Conservation (phyloP, 1,140 invertebrate genomes). For the Rhyacophila brunnea region DNA sequence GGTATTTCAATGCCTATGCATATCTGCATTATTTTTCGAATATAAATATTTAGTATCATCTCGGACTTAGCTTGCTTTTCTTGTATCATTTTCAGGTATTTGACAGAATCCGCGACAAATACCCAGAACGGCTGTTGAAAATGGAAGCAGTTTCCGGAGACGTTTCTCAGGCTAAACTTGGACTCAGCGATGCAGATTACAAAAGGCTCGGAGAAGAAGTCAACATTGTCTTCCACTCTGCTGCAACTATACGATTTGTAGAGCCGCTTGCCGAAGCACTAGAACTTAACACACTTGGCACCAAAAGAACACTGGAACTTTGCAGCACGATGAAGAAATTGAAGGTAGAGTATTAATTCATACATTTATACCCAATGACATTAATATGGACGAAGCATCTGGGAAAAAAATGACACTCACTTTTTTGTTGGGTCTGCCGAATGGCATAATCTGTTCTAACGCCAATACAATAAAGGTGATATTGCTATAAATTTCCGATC, state of each 20-base stretch:
- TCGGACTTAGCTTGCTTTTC: no score
- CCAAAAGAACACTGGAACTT: conserved; percentile 58
- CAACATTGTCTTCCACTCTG: conserved; percentile 64
- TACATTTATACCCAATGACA: no score
- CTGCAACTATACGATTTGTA: conserved; percentile 74
- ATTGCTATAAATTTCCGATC: no score
- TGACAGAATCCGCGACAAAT: conserved; percentile 61
- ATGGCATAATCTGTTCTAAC: no score
- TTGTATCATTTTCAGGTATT: conserved; percentile 71
- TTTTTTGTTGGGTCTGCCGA: no score
- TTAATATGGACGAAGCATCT: no score
- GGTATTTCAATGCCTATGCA: no score
- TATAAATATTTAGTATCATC: no score
- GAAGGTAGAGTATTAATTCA: no score
- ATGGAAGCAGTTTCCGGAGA: conserved; percentile 81
- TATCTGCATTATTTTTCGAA: no score
- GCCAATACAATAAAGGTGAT: no score
- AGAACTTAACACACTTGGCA: conserved; percentile 62
- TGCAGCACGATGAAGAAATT: conserved; percentile 66
- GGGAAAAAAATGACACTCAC: no score
- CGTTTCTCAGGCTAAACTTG: conserved; percentile 77
- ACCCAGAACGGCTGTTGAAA: conserved; percentile 68
- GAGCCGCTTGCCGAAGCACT: conserved; percentile 70
- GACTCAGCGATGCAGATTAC: conserved; percentile 63
- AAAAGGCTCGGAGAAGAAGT: conserved; percentile 38